Conservation (phyloP, 1,140 invertebrate genomes). For the Heliothis virescens region DNA sequence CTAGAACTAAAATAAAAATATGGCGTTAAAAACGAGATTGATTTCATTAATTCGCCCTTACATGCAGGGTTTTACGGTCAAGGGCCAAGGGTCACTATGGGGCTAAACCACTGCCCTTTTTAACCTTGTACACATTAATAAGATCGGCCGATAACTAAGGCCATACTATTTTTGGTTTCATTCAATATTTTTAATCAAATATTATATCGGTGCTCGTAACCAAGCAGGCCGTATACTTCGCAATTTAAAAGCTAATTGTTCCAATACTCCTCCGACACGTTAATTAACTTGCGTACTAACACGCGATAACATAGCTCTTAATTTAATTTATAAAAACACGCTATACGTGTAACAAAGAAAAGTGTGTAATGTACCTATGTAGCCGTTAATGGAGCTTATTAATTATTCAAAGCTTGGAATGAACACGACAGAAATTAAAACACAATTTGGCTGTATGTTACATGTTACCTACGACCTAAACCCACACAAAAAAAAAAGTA, state of each 20-base stretch:
- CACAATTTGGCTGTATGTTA: background rate
- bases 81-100: no score
- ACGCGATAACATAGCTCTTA: conserved; percentile 32
- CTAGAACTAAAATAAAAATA: no score
- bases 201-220: background rate
- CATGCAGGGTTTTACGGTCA: no score
- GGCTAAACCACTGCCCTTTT: no score
- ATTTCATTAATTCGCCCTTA: no score
- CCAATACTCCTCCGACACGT: conserved; percentile 24
- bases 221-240: conserved; percentile 14
- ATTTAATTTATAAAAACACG: conserved; percentile 38
- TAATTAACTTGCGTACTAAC: conserved; percentile 37
- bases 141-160: background rate
- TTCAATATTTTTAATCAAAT: background rate
- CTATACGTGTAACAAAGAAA: conserved; percentile 32
- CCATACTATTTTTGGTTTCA: no score
- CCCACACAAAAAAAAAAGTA: no score
- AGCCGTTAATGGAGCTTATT: conserved; percentile 27
- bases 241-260: conserved; percentile 24
- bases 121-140: background rate
- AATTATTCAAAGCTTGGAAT: conserved; percentile 10
- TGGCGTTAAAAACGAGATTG: no score
- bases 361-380: conserved; percentile 18
- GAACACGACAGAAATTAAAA: conserved; percentile 28
- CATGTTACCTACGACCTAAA: background rate